These are phyloP conservation scores for Thymelicus lineola DNA, from an alignment of 2,888 invertebrate genomes.

Conservation along the genomic window DNA sequence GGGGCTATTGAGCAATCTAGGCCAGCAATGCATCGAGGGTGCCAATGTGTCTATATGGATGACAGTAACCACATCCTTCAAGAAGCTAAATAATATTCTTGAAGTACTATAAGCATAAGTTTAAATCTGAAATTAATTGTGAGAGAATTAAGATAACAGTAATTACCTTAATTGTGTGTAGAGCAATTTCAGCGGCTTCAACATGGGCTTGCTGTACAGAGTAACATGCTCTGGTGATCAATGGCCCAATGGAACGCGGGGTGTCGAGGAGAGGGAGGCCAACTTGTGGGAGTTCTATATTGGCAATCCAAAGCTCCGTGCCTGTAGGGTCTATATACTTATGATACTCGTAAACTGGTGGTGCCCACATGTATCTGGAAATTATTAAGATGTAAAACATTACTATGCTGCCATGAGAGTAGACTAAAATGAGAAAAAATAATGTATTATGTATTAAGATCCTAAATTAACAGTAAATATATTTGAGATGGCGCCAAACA, in stretches of 20 bases:
- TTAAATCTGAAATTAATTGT: too few relatives aligned
- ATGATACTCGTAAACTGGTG: constrained; percentile 67
- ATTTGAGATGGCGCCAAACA: too few relatives aligned
- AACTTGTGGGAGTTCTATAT: constrained; percentile 67
- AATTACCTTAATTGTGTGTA: constrained; percentile 66
- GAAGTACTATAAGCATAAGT: too few relatives aligned
- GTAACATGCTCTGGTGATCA: constrained; percentile 58
- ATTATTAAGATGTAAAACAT: too few relatives aligned
- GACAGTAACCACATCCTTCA: too few relatives aligned
- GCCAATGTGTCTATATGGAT: too few relatives aligned
- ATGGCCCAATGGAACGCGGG: constrained; percentile 63
- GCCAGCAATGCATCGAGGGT: too few relatives aligned
- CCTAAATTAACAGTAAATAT: too few relatives aligned
- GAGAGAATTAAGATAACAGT: too few relatives aligned
- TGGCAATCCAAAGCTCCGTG: constrained; percentile 62
- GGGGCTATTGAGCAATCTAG: too few relatives aligned
- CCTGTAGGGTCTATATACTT: constrained; percentile 59
- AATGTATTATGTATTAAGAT: too few relatives aligned
- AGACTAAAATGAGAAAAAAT: neutral
- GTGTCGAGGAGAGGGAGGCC: constrained; percentile 59
- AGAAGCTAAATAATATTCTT: too few relatives aligned
- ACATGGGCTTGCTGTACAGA: constrained; percentile 65
- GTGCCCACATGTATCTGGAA: constrained; percentile 69
- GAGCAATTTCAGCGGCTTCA: constrained; percentile 68
- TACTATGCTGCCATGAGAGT: neutral